Base-by-base conservation (phyloP, 2,113 vertebrate species). In the Cercocebus atys region DNA sequence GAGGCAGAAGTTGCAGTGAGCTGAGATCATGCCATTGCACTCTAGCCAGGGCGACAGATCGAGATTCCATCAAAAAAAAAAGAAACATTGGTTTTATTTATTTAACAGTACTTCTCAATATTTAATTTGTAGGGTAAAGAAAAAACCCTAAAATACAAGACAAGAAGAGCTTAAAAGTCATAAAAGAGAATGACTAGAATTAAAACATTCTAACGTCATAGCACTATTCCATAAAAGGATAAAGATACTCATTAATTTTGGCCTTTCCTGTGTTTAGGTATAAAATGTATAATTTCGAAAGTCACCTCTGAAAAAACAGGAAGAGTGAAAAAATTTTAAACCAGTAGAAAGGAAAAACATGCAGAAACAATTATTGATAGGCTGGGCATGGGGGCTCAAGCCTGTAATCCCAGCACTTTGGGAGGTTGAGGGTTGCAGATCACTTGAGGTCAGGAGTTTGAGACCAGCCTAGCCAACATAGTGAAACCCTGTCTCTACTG, bases 361-460 rank as follows among this genome's bases (percentile, higher is more conserved):
- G 8, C 80, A 68, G 52, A 84, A 95, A 95, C n/a, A 93, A 93
- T 25, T 82, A 81, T 30, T 76, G 18, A 90, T 27, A 91, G 61
- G 13, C 61, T 0, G 6, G 61, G 61, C 61, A 64, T 6, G 25
- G 61, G 12, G 12, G 27, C 27, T 64, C 27, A 64, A 30, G 61
- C 61, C 61, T 30, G 30, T 14, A 64, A 64, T 14, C 27, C 27
- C 27, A 64, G 61, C 61, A 64, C 12, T 64, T 32, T 64, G 27
- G 27, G 61, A 64, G 5, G 61, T 27, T 64, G 12, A 30, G 61
- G 61, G 61, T 14, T 27, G 27, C 13, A 13, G 11, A 64, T 64
- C 27, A 64, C 61, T 30, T 64, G 61, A 6, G 61, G 27, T 32
- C 61, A 64, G 61, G 61, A 64, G 30, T 64, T 64, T 64, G 61